phyloP scores from a whole-genome alignment of 2,888 invertebrate species.

The Priocnemis perturbator region DNA sequence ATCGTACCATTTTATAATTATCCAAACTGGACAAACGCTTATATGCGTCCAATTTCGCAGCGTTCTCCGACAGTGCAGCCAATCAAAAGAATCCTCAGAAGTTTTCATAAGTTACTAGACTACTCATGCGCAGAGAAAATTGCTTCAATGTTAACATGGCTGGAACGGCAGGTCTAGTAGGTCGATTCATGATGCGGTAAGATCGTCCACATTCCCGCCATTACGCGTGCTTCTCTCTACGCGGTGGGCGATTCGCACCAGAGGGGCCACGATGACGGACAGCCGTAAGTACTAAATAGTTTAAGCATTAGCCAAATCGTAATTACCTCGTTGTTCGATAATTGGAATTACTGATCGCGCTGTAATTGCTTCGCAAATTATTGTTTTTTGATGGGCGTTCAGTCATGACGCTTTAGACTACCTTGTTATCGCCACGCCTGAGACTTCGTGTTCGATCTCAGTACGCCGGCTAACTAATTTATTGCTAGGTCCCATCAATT shows the following conservation, averaged over 20 bases:
- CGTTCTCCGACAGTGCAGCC: too few species aligned
- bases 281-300: constrained; percentile 65
- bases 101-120: too few species aligned
- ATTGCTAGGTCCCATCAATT: background rate
- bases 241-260: constrained; percentile 28
- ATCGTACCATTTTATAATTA: too few species aligned
- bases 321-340: background rate
- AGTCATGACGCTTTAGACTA: background rate
- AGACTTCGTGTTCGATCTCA: background rate
- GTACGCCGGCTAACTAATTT: too few species aligned
- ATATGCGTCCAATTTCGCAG: too few species aligned
- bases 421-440: background rate
- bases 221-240: constrained; percentile 57
- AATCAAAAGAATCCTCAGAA: too few species aligned
- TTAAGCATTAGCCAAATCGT: background rate
- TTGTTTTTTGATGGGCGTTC: background rate
- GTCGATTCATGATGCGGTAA: constrained; percentile 11
- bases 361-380: background rate
- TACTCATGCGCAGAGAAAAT: too few species aligned
- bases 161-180: too few species aligned
- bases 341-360: background rate
- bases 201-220: constrained; percentile 60
- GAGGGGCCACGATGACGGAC: constrained; percentile 66
- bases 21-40: too few species aligned
- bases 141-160: too few species aligned